Conservation (phyloP, 2,888 invertebrate species). For the Ptychoptera contaminata region DNA sequence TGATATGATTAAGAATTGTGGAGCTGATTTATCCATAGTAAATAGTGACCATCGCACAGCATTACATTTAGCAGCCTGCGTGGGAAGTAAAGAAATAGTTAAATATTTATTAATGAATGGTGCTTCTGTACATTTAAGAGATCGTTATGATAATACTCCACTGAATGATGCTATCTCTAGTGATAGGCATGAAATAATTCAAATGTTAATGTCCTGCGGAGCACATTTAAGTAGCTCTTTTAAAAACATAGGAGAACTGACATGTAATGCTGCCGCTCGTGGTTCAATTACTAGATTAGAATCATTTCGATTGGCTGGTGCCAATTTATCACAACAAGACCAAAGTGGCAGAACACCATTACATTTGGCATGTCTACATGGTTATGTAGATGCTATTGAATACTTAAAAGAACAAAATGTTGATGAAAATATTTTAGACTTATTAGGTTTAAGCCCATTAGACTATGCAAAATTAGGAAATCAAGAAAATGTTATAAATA, state of each 20-base stretch:
- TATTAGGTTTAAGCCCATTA: slow-evolving; percentile 37
- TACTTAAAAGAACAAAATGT: slow-evolving; percentile 37
- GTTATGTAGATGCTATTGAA: slow-evolving; percentile 32
- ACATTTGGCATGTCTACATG: slow-evolving; percentile 48
- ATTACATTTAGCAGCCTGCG: slow-evolving; percentile 62
- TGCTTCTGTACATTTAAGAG: slow-evolving; percentile 66
- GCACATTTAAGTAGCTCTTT: slow-evolving; percentile 50
- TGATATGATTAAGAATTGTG: slow-evolving; percentile 33
- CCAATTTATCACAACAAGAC: slow-evolving; percentile 44
- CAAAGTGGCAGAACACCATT: slow-evolving; percentile 48
- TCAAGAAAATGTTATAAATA: not conserved
- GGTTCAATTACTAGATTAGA: slow-evolving; percentile 41
- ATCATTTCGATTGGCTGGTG: slow-evolving; percentile 50
- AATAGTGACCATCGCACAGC: slow-evolving; percentile 65
- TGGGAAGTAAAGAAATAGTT: slow-evolving; percentile 51
- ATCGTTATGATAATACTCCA: slow-evolving; percentile 51
- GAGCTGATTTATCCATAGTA: slow-evolving; percentile 55
- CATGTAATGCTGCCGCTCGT: slow-evolving; percentile 47
- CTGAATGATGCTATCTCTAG: slow-evolving; percentile 51
- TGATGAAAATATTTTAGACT: slow-evolving; percentile 30
- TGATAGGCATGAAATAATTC: slow-evolving; percentile 47
- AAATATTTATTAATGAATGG: slow-evolving; percentile 61
- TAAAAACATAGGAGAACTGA: slow-evolving; percentile 44
- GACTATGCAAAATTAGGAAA: slow-evolving; percentile 34
- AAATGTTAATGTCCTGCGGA: slow-evolving; percentile 53